A percentile compares a stretch with the other conserved stretches of the same genome.
Evolutionary conservation across 2,113 vertebrate species (phyloP).

Genomic region (Cavia aperea): DNA sequence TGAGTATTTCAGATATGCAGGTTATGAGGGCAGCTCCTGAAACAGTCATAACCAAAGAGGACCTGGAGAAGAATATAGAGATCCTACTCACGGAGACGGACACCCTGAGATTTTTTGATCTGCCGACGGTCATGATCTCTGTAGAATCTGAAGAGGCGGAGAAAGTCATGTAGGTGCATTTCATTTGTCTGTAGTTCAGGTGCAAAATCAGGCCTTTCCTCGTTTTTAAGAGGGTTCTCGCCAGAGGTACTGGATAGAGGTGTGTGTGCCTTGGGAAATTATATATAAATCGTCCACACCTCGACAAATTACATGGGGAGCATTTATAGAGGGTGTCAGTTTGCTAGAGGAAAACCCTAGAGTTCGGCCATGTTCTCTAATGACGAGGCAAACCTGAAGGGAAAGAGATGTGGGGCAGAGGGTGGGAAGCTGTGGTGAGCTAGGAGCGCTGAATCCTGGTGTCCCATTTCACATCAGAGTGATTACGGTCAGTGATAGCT

Average conservation of each 20-base stretch:
- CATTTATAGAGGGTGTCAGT: not conserved
- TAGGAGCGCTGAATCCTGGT: not conserved
- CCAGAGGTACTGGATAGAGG: not conserved
- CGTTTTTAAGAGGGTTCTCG: not conserved
- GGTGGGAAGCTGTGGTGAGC: not conserved
- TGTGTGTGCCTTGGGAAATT: not conserved
- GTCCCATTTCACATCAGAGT: not conserved
- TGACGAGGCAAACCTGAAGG: not conserved
- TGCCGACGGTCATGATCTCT: constrained; percentile 77
- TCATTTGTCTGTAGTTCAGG: not conserved
- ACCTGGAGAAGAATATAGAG: constrained; percentile 76
- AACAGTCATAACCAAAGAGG: constrained; percentile 75
- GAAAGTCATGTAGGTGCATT: constrained; percentile 74
- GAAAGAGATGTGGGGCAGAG: not conserved
- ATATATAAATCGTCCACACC: not conserved
- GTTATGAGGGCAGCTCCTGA: constrained; percentile 61
- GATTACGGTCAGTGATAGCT: not conserved
- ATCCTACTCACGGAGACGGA: constrained; percentile 81
- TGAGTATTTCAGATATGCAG: constrained; percentile 71
- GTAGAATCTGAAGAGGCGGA: constrained; percentile 78
- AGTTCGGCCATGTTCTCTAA: not conserved
- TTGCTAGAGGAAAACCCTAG: not conserved
- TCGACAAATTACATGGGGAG: not conserved
- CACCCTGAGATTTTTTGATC: constrained; percentile 79
- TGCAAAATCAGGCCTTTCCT: not conserved